Evolutionary conservation across 2,888 invertebrate species (phyloP).

Genomic region (Autographa gamma): DNA sequence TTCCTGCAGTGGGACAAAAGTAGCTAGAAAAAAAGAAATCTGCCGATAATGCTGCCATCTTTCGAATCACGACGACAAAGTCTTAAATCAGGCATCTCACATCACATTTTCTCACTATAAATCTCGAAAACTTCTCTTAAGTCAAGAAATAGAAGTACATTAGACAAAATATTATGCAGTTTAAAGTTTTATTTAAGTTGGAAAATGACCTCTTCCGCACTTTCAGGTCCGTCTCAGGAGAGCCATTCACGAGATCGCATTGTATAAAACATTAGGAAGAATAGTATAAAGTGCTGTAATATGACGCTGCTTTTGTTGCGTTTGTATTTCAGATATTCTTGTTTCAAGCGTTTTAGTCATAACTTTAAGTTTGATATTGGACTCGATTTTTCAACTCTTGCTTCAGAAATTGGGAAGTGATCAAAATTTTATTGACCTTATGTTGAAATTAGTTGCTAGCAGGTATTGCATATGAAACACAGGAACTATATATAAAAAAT

Average conservation of each 20-base stretch:
- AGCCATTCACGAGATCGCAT: slow-evolving; percentile 35
- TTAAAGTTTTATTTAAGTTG: slow-evolving; percentile 44
- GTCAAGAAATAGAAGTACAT: slow-evolving; percentile 13
- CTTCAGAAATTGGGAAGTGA: background rate
- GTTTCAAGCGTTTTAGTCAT: background rate
- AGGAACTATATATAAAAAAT: no score
- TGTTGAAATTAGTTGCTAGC: no score
- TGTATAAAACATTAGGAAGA: slow-evolving; percentile 40
- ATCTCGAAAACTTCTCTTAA: background rate
- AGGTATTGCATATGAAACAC: no score
- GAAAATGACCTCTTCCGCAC: slow-evolving; percentile 31
- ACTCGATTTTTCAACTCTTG: background rate
- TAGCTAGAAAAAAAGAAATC: no score
- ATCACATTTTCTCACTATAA: background rate
- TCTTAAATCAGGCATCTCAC: background rate
- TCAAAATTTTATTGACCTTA: no score
- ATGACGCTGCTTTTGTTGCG: background rate
- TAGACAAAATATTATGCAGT: slow-evolving; percentile 31
- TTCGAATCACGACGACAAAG: background rate
- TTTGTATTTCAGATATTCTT: slow-evolving; percentile 7
- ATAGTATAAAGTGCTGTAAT: slow-evolving; percentile 26
- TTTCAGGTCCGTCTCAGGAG: slow-evolving; percentile 26
- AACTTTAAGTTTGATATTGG: slow-evolving; percentile 1
- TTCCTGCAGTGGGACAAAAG: no score
- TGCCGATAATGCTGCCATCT: no score